Evolutionary conservation across 2,888 invertebrate species (phyloP), one percentile per base, ranked within the genome.

Genomic region (Glyphotaelius pellucidus): DNA sequence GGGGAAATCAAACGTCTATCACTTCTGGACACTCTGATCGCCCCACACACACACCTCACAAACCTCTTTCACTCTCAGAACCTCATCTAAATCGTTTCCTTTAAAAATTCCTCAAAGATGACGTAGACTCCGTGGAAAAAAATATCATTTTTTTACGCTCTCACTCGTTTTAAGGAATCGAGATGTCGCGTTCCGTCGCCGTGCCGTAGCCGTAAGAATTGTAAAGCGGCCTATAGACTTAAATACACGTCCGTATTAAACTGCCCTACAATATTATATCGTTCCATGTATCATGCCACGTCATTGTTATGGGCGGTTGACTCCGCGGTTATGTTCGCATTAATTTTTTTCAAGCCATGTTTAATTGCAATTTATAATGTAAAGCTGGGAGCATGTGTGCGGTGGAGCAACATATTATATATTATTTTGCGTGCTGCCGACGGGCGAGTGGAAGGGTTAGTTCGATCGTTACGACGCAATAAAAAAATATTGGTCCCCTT

Each of bases 351-450:
- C 67, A 79, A 79, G 88, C 38, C 42, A 30, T 86, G 86, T 89
- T 89, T 79, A 89, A 35, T 89, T 89, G 31, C 79, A 80, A 89
- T 89, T 89, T 89, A 89, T 89, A 89, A 67, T 89, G 67, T 89
- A 35, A 80, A 38, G 80, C 88, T 79, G 80, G 79, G 88, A 80
- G 80, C 88, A 89, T 89, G 88, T 79, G 88, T 42, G 86, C 30
- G 32, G 35, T 83, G 0, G 83, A 35, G 83, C 25, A 25, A 15
- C 19, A 52, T 52, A 42, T 42, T 42, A 42, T 42, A 19, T 52
- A 52, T 25, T 67, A 81, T 81, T 31, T 81, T 15, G 81, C 81
- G 81, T 32, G 81, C 81, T 30, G 3, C 81, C 81, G 91, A 67
- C 67, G 67, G 67, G 67, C 25, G 67, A 9, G 67, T 67, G 67